Conservation (phyloP, 2,888 invertebrate genomes). For the Drosophila histrio region DNA sequence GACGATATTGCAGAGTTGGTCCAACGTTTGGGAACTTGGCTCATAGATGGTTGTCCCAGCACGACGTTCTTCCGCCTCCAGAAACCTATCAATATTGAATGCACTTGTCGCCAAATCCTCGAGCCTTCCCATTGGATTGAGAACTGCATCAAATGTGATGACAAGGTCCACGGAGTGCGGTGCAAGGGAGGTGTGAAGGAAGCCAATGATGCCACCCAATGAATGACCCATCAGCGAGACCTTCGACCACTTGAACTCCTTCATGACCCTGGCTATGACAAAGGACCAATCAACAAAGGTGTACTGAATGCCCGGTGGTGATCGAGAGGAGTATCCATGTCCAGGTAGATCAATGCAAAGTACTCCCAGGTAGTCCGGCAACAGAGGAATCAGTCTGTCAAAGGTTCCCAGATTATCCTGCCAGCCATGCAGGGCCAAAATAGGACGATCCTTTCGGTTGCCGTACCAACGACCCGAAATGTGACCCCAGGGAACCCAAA, state of each 20-base stretch:
- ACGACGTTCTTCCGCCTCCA: neutral
- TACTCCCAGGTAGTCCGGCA: conserved; percentile 85
- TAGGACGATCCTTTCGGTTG: conserved; percentile 86
- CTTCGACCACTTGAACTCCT: conserved; percentile 88
- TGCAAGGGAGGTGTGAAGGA: conserved; percentile 86
- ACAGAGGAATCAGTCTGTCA: conserved; percentile 87
- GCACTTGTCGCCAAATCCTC: neutral
- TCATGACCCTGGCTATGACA: conserved; percentile 85
- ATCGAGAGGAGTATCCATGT: conserved; percentile 88
- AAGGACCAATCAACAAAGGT: conserved; percentile 79
- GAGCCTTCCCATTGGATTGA: neutral
- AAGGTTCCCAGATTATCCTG: conserved; percentile 90
- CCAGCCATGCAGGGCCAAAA: conserved; percentile 90
- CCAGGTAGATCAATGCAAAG: conserved; percentile 88
- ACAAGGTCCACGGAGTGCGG: conserved; percentile 75
- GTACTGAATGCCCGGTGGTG: conserved; percentile 85
- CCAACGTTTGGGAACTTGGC: neutral
- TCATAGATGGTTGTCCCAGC: neutral
- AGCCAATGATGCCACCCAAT: conserved; percentile 86
- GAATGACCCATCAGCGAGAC: conserved; percentile 88
- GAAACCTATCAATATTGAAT: neutral
- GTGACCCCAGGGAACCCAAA: conserved; percentile 88
- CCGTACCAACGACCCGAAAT: conserved; percentile 89
- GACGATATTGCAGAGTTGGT: neutral
- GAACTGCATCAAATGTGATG: conserved; percentile 62